Evolutionary conservation across 2,888 invertebrate genomes (phyloP).

Genomic region (Troides aeacus): DNA sequence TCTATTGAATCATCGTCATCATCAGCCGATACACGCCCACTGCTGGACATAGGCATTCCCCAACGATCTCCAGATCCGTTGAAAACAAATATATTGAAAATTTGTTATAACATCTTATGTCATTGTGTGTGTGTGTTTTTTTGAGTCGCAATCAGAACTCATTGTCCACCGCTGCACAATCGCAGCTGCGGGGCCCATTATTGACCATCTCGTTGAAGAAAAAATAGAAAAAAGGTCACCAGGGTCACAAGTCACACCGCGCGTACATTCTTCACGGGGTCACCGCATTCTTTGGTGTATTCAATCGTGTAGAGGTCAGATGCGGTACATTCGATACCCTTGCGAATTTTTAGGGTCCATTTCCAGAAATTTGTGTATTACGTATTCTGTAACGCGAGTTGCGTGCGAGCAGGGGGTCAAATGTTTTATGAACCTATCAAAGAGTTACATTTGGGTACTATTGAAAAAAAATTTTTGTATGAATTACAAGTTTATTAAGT

Average conservation of each 20-base stretch:
- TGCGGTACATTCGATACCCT: conserved; percentile 46
- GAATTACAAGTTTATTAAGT: too few relatives aligned
- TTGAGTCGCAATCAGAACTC: conserved; percentile 62
- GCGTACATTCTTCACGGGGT: conserved; percentile 31
- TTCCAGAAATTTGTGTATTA: conserved; percentile 59
- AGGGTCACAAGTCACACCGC: conserved; percentile 58
- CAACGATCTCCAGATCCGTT: too few relatives aligned
- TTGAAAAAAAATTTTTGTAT: neutral
- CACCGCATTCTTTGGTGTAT: conserved; percentile 38
- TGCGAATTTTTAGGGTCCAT: conserved; percentile 48
- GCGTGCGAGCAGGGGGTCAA: conserved; percentile 71
- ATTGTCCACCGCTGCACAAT: conserved; percentile 61
- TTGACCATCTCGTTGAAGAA: conserved; percentile 57
- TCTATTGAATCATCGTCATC: conserved; percentile 7
- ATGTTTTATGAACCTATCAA: conserved; percentile 11
- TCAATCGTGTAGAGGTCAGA: conserved; percentile 57
- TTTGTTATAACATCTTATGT: conserved; percentile 32
- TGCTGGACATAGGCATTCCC: too few relatives aligned
- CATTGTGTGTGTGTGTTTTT: conserved; percentile 42
- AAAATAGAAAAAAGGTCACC: conserved; percentile 43
- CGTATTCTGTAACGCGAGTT: conserved; percentile 55
- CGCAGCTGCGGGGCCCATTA: conserved; percentile 56
- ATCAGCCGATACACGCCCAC: too few relatives aligned
- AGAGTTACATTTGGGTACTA: neutral
- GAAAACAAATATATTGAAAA: conserved; percentile 1